phyloP scores from a whole-genome alignment of 2,888 invertebrate species.

The Calliscelio sp. region DNA sequence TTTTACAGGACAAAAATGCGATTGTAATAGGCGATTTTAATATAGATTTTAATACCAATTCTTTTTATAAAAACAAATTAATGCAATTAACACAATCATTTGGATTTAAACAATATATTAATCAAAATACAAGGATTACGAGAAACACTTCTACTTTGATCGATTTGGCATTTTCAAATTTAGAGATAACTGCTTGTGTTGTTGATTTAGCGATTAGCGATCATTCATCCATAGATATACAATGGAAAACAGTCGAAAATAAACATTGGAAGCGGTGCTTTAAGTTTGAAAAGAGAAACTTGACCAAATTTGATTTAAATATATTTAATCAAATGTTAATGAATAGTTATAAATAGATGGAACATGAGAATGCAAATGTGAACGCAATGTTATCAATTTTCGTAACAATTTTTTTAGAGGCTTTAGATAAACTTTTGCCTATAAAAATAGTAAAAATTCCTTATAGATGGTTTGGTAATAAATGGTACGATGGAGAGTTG shows the following conservation, averaged over 20 bases:
- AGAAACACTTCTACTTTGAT: conserved; percentile 15
- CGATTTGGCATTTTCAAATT: background rate
- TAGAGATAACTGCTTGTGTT: background rate
- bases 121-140: background rate
- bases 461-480: conserved; percentile 1
- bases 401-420: too few species aligned
- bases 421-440: too few species aligned
- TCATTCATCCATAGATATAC: background rate
- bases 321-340: too few species aligned
- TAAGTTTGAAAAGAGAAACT: background rate
- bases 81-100: background rate
- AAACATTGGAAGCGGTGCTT: background rate
- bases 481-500: conserved; percentile 24
- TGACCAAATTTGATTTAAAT: background rate
- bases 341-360: too few species aligned
- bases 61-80: conserved; percentile 19
- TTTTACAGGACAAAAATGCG: background rate
- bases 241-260: background rate
- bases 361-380: too few species aligned
- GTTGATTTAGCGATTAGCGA: background rate
- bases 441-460: conserved; percentile 6
- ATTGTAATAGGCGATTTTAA: conserved; percentile 18
- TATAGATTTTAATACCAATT: conserved; percentile 10
- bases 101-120: background rate
- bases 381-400: too few species aligned